Evolutionary conservation across 2,113 vertebrate genomes (phyloP).

Genomic region (Tylochromis polylepis): DNA sequence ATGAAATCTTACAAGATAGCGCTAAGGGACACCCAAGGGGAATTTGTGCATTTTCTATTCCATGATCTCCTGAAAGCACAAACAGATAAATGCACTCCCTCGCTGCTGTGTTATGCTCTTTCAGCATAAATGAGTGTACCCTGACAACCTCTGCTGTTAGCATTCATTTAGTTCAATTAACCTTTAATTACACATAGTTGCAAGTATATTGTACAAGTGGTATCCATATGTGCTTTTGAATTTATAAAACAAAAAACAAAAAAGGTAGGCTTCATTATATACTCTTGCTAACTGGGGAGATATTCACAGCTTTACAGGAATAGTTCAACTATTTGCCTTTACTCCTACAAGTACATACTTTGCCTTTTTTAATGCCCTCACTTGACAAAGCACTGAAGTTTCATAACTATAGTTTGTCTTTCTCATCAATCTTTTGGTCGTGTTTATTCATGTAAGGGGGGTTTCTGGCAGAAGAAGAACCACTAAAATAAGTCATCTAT

Average conservation of each 20-base stretch:
- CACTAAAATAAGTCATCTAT: background rate
- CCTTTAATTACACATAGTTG: background rate
- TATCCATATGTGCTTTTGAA: background rate
- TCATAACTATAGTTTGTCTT: background rate
- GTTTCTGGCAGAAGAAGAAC: background rate
- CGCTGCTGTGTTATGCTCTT: background rate
- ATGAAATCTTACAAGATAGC: background rate
- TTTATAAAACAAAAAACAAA: background rate
- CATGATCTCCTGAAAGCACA: background rate
- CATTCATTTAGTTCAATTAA: background rate
- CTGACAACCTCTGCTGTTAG: background rate
- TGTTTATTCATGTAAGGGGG: background rate
- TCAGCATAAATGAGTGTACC: background rate
- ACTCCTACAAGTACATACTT: background rate
- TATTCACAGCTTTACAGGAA: background rate
- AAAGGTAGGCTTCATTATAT: background rate
- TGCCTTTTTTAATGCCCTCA: fast-evolving
- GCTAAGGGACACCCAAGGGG: background rate
- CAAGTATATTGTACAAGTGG: background rate
- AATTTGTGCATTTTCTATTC: background rate
- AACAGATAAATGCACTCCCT: background rate
- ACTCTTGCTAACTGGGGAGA: background rate
- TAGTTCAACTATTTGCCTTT: background rate
- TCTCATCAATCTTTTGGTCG: background rate
- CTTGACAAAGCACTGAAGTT: background rate